Base-by-base conservation (phyloP, 1,140 invertebrate genomes). In the Parapsyche elsis region DNA sequence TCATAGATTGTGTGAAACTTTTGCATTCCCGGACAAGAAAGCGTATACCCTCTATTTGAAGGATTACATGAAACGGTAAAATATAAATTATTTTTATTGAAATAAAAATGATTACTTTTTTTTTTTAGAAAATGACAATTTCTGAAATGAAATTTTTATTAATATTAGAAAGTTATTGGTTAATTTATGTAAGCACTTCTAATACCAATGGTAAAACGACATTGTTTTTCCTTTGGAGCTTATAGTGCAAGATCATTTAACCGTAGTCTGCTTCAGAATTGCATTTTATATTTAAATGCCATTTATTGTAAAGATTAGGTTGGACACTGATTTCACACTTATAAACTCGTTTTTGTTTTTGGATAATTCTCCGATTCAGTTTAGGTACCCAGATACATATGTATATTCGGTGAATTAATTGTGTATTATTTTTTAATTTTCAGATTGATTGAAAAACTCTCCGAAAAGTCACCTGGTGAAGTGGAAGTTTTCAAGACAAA, bases 61-160 rank as follows among this genome's bases (percentile, higher is more conserved):
- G 88, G 95, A 96, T 84, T 99, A 97, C 88, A 98, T 99, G 95
- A 98, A 98, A 90, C 96, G 95, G 93, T 95, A 89, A 92, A 91
- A 26, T 59, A 23, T 67, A 7, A 67, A 5, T 38, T 38, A 38
- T 67, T 67, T 67, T 12, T 12, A 67, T 7, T 16, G 2, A 10
- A 67, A 26, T 10, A 10, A 14, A 10, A 5, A 71, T 23, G 30
- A 26, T 30, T 30, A 30, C 24, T 26, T 71, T 38, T 71, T 38
- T 38, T 26, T 71, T 67, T 0, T 30, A 16, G 9, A 38, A 38
- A 7, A 4, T 38, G 7, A n/a, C n/a, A n/a, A n/a, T n/a, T n/a
- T n/a, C n/a, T n/a, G n/a, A n/a, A n/a, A n/a, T n/a, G n/a, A n/a
- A n/a, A n/a, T n/a, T n/a, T n/a, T n/a, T n/a, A n/a, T n/a, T n/a